These are phyloP conservation scores for Cecidostiba fungosa DNA, from an alignment of 2,888 invertebrate genomes.

Conservation along the genomic window DNA sequence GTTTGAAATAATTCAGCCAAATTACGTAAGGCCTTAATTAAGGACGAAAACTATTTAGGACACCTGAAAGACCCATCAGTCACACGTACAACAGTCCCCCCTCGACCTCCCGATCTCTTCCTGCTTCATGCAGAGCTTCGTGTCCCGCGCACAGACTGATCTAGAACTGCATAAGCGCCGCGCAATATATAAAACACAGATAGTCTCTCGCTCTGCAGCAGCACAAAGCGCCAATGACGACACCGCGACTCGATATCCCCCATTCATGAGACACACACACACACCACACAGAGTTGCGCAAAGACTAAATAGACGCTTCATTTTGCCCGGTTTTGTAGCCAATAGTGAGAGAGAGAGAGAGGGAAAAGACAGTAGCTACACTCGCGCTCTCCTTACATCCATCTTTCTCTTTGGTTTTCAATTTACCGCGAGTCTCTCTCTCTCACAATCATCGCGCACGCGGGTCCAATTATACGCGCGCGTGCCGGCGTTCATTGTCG, in stretches of 20 bases:
- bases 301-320: conserved; percentile 26
- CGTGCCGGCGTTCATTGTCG: conserved; percentile 18
- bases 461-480: conserved; percentile 33
- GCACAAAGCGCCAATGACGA: conserved; percentile 10
- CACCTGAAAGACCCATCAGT: background rate
- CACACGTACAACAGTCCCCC: background rate
- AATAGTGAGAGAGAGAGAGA: background rate
- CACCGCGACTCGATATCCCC: conserved; percentile 30
- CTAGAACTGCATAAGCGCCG: background rate
- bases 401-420: conserved; percentile 42
- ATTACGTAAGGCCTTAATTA: background rate
- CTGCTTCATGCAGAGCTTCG: background rate
- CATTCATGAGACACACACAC: conserved; percentile 14
- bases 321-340: conserved; percentile 12
- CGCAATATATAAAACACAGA: background rate
- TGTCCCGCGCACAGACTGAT: background rate
- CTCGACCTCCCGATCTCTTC: conserved; percentile 18
- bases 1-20: background rate
- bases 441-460: conserved; percentile 19
- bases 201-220: background rate
- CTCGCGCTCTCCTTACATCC: background rate
- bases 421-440: conserved; percentile 23
- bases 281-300: conserved; percentile 14
- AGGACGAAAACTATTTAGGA: background rate
- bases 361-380: background rate